Evolutionary conservation across 2,797 vertebrate genomes (phyloP).

Genomic region (Poeciliopsis gracilis): DNA sequence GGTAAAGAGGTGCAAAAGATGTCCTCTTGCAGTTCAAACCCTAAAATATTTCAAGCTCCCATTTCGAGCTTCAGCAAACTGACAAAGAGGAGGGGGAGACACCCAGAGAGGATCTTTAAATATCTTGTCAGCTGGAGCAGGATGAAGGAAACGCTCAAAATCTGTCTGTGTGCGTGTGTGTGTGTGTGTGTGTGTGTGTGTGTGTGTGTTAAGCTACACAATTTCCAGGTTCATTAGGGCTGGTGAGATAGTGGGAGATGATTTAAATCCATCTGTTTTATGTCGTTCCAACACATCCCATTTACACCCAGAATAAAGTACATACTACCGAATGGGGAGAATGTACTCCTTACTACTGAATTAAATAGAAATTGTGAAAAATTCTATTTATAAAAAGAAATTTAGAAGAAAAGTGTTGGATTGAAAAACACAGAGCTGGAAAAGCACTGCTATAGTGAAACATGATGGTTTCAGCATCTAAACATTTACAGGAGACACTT

Average conservation of each 20-base stretch:
- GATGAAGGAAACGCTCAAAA: constrained; percentile 60
- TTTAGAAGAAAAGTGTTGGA: too few species aligned
- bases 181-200: constrained; percentile 5
- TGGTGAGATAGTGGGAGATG: constrained; percentile 61
- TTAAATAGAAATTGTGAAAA: too few species aligned
- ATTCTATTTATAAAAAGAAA: too few species aligned
- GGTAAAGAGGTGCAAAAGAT: constrained; percentile 38
- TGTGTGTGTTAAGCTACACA: constrained; percentile 8
- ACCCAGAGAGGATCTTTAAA: constrained; percentile 65
- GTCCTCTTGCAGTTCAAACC: constrained; percentile 49
- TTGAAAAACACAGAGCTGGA: not conserved
- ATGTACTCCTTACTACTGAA: too few species aligned
- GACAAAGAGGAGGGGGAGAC: constrained; percentile 28
- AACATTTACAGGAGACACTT: not conserved
- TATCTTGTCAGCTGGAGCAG: constrained; percentile 61
- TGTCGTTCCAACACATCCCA: constrained; percentile 65
- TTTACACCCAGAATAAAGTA: constrained; percentile 54
- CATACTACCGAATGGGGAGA: constrained; percentile 11
- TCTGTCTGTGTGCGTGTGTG: constrained; percentile 4
- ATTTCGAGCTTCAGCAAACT: constrained; percentile 41
- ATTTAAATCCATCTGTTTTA: constrained; percentile 73
- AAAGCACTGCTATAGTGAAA: not conserved
- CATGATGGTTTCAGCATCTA: not conserved
- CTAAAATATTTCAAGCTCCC: constrained; percentile 54
- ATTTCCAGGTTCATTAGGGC: constrained; percentile 60